Conservation (phyloP, 2,888 invertebrate genomes). For the Stenoptilia bipunctidactyla region DNA sequence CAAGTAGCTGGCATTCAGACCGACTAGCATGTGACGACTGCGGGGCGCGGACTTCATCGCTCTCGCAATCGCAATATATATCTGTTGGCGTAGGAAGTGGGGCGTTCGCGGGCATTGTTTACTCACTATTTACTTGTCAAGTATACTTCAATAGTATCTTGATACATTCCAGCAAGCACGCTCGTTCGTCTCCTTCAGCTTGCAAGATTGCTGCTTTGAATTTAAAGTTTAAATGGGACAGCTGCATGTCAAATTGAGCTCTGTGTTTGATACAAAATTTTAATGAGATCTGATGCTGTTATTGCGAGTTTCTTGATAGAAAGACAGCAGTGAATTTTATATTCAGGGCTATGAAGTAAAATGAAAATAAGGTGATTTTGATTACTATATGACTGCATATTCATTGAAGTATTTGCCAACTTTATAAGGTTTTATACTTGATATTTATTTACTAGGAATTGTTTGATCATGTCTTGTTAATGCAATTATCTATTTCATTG, state of each 20-base stretch:
- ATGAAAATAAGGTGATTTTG: constrained; percentile 62
- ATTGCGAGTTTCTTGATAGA: constrained; percentile 29
- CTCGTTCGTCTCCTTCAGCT: constrained; percentile 23
- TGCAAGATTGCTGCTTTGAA: constrained; percentile 33
- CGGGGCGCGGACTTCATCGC: constrained; percentile 29
- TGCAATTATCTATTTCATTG: too few relatives aligned
- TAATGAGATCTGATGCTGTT: constrained; percentile 38
- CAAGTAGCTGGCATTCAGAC: constrained; percentile 25
- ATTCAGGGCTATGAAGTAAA: constrained; percentile 58
- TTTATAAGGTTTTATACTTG: too few relatives aligned
- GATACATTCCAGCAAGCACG: constrained; percentile 58
- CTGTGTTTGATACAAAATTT: constrained; percentile 28
- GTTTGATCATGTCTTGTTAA: too few relatives aligned
- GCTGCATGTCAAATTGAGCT: background rate
- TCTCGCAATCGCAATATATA: constrained; percentile 43
- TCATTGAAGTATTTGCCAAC: too few relatives aligned
- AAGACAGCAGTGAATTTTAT: constrained; percentile 38
- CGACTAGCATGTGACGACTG: constrained; percentile 40
- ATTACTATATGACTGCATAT: constrained; percentile 4
- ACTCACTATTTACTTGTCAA: constrained; percentile 21
- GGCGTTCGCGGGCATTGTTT: constrained; percentile 52
- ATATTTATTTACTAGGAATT: too few relatives aligned
- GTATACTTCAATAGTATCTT: constrained; percentile 47
- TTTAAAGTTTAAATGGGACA: constrained; percentile 25
- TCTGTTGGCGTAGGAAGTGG: constrained; percentile 29